These are phyloP conservation scores for Reticulitermes speratus DNA, from an alignment of 1,140 invertebrate genomes.

Conservation along the genomic window DNA sequence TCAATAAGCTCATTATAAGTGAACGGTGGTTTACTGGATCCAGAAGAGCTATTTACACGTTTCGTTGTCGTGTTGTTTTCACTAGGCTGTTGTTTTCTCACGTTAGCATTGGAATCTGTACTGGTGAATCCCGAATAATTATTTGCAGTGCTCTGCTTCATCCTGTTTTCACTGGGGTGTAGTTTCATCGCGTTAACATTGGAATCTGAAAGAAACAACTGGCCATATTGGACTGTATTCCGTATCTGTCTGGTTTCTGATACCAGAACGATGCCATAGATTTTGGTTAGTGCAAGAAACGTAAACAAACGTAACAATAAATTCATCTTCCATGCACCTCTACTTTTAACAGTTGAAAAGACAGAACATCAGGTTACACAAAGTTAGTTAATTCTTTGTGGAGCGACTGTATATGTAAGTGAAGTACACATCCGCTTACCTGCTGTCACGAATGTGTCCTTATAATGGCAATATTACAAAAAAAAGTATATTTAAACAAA, in stretches of 20 bases:
- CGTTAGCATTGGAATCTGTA: constrained; percentile 45
- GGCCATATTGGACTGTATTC: background rate
- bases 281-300: no score
- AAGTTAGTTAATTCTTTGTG: no score
- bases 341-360: no score
- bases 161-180: constrained; percentile 40
- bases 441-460: no score
- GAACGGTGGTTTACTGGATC: constrained; percentile 72
- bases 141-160: constrained; percentile 41
- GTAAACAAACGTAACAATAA: no score
- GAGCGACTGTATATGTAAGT: no score
- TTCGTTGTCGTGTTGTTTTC: constrained; percentile 45
- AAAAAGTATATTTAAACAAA: no score
- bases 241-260: background rate
- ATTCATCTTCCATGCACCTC: no score
- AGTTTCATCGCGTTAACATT: constrained; percentile 21
- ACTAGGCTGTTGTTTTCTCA: constrained; percentile 34
- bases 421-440: no score
- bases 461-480: no score
- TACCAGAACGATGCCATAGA: no score
- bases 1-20: constrained; percentile 88
- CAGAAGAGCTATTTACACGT: background rate
- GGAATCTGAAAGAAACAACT: constrained; percentile 35
- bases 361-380: no score
- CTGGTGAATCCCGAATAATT: constrained; percentile 61